Conservation (phyloP, 2,888 invertebrate species). For the Phyllotreta cruciferae region DNA sequence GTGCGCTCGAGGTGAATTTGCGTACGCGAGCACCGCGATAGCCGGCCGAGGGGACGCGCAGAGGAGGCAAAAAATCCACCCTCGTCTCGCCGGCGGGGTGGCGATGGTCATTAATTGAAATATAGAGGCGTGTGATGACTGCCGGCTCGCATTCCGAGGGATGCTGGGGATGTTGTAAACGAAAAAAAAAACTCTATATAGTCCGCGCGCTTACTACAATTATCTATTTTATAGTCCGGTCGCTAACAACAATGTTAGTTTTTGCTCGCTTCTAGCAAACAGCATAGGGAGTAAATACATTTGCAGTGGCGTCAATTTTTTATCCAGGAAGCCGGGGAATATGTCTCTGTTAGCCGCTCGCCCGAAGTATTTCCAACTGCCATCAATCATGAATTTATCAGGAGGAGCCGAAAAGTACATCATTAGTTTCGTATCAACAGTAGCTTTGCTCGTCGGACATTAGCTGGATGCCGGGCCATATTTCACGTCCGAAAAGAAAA, state of each 20-base stretch:
- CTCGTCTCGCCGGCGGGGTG: too few species aligned
- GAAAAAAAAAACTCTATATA: too few species aligned
- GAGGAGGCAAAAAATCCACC: too few species aligned
- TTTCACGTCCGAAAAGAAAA: constrained; percentile 42
- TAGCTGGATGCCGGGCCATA: constrained; percentile 47
- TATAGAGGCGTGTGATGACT: too few species aligned
- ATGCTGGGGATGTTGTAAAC: too few species aligned
- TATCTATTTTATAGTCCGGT: too few species aligned
- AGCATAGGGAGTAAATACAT: not conserved
- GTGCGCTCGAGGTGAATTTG: constrained; percentile 49
- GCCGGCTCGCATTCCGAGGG: too few species aligned
- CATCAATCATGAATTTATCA: constrained; percentile 57
- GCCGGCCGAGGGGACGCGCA: too few species aligned
- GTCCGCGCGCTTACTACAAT: too few species aligned
- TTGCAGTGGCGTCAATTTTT: constrained; percentile 1
- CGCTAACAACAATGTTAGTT: too few species aligned
- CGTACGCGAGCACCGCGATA: constrained; percentile 33
- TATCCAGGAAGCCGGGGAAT: constrained; percentile 34
- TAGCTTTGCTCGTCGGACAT: constrained; percentile 50
- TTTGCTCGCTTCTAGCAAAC: too few species aligned
- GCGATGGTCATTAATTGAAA: too few species aligned
- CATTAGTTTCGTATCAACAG: constrained; percentile 58
- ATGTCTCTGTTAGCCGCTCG: constrained; percentile 41
- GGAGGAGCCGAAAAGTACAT: constrained; percentile 55
- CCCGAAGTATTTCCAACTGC: constrained; percentile 39